Evolutionary conservation across 2,113 vertebrate species (phyloP).

Genomic region (Osmerus mordax): DNA sequence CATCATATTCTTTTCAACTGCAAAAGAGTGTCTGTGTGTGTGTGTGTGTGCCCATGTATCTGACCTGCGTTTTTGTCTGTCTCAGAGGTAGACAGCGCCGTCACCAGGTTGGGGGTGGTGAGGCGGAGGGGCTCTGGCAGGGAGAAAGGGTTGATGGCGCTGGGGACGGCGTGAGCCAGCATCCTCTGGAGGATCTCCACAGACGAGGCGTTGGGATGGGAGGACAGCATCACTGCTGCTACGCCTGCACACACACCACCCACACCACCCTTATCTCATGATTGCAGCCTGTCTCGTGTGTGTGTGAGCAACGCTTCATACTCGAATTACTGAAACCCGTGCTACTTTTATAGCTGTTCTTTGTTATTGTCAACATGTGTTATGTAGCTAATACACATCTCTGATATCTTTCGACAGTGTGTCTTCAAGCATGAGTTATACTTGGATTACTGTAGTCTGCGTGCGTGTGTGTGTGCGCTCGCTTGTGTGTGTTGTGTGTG

Average conservation of each 20-base stretch:
- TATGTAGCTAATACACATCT: no score
- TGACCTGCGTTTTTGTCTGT: conserved; percentile 18
- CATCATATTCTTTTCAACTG: conserved; percentile 19
- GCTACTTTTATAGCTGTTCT: neutral
- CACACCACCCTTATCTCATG: no score
- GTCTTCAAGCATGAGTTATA: no score
- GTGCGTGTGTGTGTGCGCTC: neutral
- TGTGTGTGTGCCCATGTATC: neutral
- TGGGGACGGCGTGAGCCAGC: conserved; percentile 71
- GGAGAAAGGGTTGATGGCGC: conserved; percentile 62
- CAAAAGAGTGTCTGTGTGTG: neutral
- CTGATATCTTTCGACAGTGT: no score
- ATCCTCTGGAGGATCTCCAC: conserved; percentile 77
- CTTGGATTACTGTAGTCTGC: neutral
- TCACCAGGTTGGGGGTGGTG: conserved; percentile 77
- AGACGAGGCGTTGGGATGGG: conserved; percentile 58
- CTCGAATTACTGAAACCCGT: no score
- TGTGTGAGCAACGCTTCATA: no score
- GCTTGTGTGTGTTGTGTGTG: neutral
- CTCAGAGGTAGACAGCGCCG: conserved; percentile 57
- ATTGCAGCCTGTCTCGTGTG: no score
- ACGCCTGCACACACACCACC: conserved; percentile 66
- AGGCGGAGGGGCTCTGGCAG: conserved; percentile 73
- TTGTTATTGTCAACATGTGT: neutral
- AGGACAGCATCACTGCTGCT: conserved; percentile 75